phyloP scores from a whole-genome alignment of 2,797 vertebrate species.

The Myotis findleyi region DNA sequence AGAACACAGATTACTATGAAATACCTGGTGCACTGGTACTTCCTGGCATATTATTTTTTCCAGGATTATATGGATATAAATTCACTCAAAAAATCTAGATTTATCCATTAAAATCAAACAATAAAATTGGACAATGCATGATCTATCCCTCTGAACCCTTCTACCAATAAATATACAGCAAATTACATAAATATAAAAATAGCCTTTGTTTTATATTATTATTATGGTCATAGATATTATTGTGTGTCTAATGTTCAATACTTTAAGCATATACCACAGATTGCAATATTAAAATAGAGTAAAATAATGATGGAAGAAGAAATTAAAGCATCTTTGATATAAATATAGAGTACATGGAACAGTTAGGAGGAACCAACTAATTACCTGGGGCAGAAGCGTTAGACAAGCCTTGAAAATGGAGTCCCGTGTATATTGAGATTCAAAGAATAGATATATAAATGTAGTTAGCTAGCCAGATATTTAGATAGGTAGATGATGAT shows the following conservation, averaged over 20 bases:
- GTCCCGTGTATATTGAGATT: neutral
- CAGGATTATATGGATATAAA: neutral
- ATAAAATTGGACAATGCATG: neutral
- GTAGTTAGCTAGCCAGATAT: neutral
- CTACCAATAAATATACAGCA: neutral
- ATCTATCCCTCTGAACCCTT: neutral
- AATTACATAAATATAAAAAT: neutral
- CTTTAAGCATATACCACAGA: neutral
- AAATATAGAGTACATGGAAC: neutral
- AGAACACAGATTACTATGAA: constrained; percentile 1
- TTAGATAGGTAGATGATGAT: neutral
- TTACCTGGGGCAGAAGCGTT: neutral
- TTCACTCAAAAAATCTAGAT: neutral
- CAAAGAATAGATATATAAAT: neutral
- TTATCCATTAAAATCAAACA: neutral
- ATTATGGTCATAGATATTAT: neutral
- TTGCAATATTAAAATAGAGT: neutral
- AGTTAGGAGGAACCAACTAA: neutral
- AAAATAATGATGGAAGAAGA: neutral
- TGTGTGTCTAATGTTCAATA: neutral
- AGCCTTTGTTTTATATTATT: neutral
- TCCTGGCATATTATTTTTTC: neutral
- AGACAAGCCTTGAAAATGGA: neutral
- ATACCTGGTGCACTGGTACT: neutral
- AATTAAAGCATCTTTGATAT: neutral